These are phyloP conservation scores for Mastomys coucha DNA, from an alignment of 2,113 vertebrate species.

Conservation along the genomic window DNA sequence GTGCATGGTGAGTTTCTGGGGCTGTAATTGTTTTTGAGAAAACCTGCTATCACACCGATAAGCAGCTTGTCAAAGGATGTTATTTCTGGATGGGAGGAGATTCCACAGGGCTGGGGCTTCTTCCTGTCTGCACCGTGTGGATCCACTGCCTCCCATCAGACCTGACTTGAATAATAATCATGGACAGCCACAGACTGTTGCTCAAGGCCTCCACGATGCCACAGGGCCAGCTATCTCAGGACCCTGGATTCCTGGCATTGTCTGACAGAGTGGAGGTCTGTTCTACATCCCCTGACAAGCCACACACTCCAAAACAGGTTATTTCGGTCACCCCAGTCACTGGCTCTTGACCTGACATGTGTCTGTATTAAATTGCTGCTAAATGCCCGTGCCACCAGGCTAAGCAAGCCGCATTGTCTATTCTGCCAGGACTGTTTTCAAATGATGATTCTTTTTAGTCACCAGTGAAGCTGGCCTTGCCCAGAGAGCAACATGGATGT, in stretches of 20 bases:
- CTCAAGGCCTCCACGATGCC: background rate
- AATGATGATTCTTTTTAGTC: background rate
- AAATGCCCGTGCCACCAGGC: background rate
- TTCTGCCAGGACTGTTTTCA: background rate
- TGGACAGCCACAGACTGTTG: background rate
- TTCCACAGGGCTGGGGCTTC: conserved; percentile 25
- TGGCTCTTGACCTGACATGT: accelerated
- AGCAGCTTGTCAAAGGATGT: conserved; percentile 45
- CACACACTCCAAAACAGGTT: conserved; percentile 5
- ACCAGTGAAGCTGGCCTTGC: background rate
- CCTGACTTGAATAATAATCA: conserved; percentile 44
- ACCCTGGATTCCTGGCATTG: conserved; percentile 72
- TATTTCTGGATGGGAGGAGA: conserved; percentile 63
- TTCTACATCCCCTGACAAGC: conserved; percentile 55
- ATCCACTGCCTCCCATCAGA: background rate
- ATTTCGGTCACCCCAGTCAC: conserved; percentile 42
- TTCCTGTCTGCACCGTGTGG: background rate
- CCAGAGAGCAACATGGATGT: accelerated
- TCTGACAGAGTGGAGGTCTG: conserved; percentile 45
- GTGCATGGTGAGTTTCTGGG: too few relatives aligned
- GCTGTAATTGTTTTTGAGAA: background rate
- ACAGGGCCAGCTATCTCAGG: background rate
- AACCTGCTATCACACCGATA: background rate
- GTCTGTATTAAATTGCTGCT: background rate
- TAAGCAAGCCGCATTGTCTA: background rate